These are phyloP conservation scores for Neotoxoptera formosana DNA, from an alignment of 1,140 invertebrate species.

Conservation along the genomic window DNA sequence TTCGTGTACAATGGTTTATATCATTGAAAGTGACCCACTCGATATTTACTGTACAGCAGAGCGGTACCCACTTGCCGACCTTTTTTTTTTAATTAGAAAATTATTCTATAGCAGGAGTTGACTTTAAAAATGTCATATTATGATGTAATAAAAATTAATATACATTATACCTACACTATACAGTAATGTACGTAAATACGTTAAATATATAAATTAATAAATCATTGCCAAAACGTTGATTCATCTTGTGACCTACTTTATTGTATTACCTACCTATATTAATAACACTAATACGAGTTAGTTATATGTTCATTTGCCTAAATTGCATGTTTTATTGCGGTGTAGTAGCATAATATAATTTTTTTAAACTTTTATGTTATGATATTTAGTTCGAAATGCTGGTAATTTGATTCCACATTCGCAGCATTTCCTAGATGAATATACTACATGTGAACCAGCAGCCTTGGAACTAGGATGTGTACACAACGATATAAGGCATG, in stretches of 20 bases:
- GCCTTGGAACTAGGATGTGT: constrained; percentile 93
- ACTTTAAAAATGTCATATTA: neutral
- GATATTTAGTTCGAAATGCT: constrained; percentile 83
- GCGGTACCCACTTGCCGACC: too few relatives aligned
- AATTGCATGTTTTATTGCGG: neutral
- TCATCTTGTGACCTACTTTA: neutral
- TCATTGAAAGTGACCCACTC: too few relatives aligned
- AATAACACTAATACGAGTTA: neutral
- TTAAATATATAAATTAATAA: neutral
- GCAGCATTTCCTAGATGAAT: constrained; percentile 84
- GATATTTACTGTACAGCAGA: too few relatives aligned
- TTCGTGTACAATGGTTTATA: too few relatives aligned
- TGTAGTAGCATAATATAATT: constrained; percentile 32
- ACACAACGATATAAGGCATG: constrained; percentile 89
- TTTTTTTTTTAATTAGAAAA: neutral
- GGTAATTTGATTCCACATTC: constrained; percentile 92
- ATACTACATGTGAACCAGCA: constrained; percentile 91
- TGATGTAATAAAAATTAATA: neutral
- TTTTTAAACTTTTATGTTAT: constrained; percentile 62
- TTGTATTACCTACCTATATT: too few relatives aligned
- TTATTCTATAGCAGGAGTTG: neutral
- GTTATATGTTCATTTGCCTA: neutral
- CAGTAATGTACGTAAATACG: neutral
- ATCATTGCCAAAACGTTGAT: neutral
- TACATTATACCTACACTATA: neutral